These are phyloP conservation scores for Thunnus maccoyii DNA, from an alignment of 2,113 vertebrate species.

Conservation along the genomic window DNA sequence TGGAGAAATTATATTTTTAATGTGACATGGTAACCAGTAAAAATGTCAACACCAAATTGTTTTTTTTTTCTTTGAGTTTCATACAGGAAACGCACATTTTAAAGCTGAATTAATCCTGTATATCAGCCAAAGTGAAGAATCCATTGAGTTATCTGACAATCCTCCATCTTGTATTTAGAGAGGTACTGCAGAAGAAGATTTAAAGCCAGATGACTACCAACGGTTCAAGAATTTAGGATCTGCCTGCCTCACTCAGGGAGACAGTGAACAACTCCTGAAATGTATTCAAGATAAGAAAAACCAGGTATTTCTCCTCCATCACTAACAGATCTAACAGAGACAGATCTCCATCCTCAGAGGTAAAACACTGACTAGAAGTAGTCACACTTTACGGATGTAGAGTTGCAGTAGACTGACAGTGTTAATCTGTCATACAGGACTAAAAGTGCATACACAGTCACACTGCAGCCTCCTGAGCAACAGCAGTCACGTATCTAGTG, in stretches of 20 bases:
- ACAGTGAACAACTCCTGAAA: slow-evolving; percentile 85
- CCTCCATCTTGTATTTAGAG: slow-evolving; percentile 80
- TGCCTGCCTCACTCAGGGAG: slow-evolving; percentile 88
- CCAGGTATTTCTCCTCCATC: slow-evolving; percentile 81
- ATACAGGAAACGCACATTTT: no score
- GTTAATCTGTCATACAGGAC: slow-evolving; percentile 51
- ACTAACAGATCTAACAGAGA: neutral
- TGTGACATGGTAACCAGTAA: neutral
- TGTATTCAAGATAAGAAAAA: slow-evolving; percentile 92
- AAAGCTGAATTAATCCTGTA: no score
- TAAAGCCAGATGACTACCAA: slow-evolving; percentile 91
- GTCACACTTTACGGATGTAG: slow-evolving; percentile 8
- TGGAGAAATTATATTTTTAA: neutral
- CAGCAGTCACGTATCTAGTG: slow-evolving; percentile 12
- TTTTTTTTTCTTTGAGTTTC: no score
- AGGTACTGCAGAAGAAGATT: slow-evolving; percentile 86
- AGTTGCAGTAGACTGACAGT: slow-evolving; percentile 22
- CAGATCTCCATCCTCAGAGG: neutral
- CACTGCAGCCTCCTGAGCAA: slow-evolving; percentile 23
- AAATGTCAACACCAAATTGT: no score
- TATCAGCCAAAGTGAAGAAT: no score
- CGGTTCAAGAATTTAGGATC: slow-evolving; percentile 87
- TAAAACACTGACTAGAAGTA: no score
- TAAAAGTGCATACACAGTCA: slow-evolving; percentile 27
- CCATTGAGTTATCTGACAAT: neutral